Conservation (phyloP, 2,797 vertebrate species). For the Anguilla pacifica region DNA sequence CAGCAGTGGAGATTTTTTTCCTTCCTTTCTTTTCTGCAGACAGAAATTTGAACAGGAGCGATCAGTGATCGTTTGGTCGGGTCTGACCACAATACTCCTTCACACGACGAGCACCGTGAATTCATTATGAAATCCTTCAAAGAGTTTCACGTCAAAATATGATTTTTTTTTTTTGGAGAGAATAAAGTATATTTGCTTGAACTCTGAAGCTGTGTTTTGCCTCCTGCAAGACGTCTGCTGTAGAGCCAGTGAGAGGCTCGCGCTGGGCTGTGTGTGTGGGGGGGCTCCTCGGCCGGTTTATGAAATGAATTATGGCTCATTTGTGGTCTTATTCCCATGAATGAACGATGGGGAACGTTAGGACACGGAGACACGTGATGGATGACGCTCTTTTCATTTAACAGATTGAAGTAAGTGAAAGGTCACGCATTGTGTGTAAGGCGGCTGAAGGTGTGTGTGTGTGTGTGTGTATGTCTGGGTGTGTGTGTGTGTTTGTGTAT, state of each 20-base stretch:
- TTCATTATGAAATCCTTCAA: background rate
- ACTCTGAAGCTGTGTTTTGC: background rate
- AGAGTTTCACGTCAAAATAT: background rate
- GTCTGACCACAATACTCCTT: background rate
- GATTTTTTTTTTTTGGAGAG: background rate
- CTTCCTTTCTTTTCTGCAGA: background rate
- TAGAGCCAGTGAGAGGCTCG: background rate
- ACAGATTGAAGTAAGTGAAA: conserved; percentile 65
- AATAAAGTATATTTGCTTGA: background rate
- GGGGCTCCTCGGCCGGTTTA: conserved; percentile 33
- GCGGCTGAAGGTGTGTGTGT: conserved; percentile 29
- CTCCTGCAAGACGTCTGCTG: background rate
- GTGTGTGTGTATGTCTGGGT: conserved; percentile 21
- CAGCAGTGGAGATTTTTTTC: background rate
- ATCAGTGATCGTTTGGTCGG: background rate
- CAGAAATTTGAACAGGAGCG: background rate
- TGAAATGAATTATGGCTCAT: conserved; percentile 42
- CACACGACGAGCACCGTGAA: background rate
- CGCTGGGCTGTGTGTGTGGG: background rate
- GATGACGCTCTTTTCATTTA: conserved; percentile 65
- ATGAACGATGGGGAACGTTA: conserved; percentile 24
- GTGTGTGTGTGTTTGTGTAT: conserved; percentile 33
- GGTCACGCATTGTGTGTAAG: conserved; percentile 54
- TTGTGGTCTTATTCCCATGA: conserved; percentile 38
- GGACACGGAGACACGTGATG: conserved; percentile 40